Percentiles rank a stretch among this genome's conserved stretches.
Evolutionary conservation across 2,888 invertebrate species (phyloP).

Genomic region (Scaeva pyrastri): DNA sequence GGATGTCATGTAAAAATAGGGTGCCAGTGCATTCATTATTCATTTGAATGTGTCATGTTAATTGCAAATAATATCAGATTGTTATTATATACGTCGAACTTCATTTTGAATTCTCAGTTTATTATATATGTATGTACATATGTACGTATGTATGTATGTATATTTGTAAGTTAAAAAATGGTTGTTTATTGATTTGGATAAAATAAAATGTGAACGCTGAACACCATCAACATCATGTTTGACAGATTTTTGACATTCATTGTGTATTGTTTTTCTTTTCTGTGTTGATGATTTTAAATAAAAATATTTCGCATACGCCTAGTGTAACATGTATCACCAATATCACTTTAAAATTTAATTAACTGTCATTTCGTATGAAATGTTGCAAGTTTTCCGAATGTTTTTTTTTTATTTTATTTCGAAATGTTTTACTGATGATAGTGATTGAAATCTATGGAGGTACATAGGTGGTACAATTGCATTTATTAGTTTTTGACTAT

Average conservation of each 20-base stretch:
- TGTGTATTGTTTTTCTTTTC: conserved; percentile 15
- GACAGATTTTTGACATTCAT: conserved; percentile 58
- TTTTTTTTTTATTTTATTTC: neutral
- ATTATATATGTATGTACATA: neutral
- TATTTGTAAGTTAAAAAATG: conserved; percentile 21
- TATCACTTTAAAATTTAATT: conserved; percentile 25
- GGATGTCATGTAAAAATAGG: conserved; percentile 60
- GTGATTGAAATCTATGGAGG: too few relatives aligned
- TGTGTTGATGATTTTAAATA: neutral
- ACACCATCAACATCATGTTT: conserved; percentile 59
- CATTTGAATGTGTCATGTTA: conserved; percentile 73
- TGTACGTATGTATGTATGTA: too few relatives aligned
- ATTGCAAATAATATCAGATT: conserved; percentile 74
- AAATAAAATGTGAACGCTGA: conserved; percentile 51
- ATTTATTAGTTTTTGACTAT: too few relatives aligned
- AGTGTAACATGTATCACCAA: neutral
- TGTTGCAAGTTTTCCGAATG: neutral
- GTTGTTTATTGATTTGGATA: conserved; percentile 60
- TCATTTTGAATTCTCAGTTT: conserved; percentile 34
- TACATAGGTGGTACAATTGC: too few relatives aligned
- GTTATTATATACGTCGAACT: conserved; percentile 32
- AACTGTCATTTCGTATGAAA: conserved; percentile 14
- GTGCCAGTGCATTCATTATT: conserved; percentile 65
- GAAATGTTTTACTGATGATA: neutral
- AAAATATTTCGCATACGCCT: neutral